Conservation (phyloP, 2,888 invertebrate genomes). For the Hydraecia micacea region DNA sequence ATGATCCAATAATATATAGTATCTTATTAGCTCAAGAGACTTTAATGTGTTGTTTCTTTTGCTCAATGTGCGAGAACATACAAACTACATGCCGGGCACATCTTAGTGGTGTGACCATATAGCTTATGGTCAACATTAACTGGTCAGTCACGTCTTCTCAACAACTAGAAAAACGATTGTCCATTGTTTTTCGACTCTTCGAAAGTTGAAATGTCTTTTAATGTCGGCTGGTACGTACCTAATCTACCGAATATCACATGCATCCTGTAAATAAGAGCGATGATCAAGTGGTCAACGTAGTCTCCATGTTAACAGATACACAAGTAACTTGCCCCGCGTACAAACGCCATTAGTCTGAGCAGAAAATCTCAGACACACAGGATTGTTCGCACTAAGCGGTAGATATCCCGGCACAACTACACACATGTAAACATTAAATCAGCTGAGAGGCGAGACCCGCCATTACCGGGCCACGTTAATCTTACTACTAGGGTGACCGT, state of each 20-base stretch:
- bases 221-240: neutral
- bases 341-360: slow-evolving; percentile 19
- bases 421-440: slow-evolving; percentile 63
- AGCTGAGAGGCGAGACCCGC: slow-evolving; percentile 58
- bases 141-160: neutral
- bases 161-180: neutral
- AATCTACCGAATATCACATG: neutral
- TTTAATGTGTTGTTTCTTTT: neutral
- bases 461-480: slow-evolving; percentile 67
- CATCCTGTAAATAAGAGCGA: neutral
- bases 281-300: neutral
- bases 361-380: slow-evolving; percentile 36
- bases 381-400: slow-evolving; percentile 53
- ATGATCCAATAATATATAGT: neutral
- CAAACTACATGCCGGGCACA: neutral
- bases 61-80: neutral
- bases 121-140: neutral
- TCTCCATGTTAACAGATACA: neutral
- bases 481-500: slow-evolving; percentile 47
- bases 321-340: neutral
- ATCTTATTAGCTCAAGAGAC: neutral
- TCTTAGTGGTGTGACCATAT: neutral
- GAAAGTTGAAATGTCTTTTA: neutral
- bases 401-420: slow-evolving; percentile 39
- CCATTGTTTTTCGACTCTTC: neutral